Evolutionary conservation across 2,113 vertebrate genomes (phyloP).

Genomic region (Apus apus): DNA sequence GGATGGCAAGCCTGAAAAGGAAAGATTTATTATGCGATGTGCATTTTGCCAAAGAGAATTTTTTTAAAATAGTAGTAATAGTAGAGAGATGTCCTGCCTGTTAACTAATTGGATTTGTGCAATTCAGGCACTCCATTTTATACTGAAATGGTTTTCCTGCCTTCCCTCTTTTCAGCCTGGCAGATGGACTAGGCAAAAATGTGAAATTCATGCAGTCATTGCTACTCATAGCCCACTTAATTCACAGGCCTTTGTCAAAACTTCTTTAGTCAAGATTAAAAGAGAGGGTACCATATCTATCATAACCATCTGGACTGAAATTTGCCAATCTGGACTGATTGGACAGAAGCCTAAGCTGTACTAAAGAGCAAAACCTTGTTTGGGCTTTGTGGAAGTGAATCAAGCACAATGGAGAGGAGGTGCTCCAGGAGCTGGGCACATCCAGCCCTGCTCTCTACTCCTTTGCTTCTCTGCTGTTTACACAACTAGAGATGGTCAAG

Average conservation of each 20-base stretch:
- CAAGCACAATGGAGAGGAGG: neutral
- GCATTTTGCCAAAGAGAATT: slow-evolving; percentile 14
- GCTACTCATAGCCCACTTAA: slow-evolving; percentile 59
- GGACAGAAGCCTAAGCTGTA: slow-evolving; percentile 54
- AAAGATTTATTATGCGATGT: slow-evolving; percentile 40
- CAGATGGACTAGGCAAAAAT: slow-evolving; percentile 69
- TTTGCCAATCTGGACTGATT: slow-evolving; percentile 62
- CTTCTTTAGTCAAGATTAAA: slow-evolving; percentile 64
- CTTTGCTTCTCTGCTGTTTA: neutral
- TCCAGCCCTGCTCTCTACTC: neutral
- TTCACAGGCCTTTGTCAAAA: slow-evolving; percentile 69
- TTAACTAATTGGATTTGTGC: slow-evolving; percentile 57
- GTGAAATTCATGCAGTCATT: slow-evolving; percentile 60
- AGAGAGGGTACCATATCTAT: slow-evolving; percentile 56
- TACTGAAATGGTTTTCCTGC: slow-evolving; percentile 28
- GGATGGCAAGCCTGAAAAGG: slow-evolving; percentile 56
- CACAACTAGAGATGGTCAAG: neutral
- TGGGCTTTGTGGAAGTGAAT: neutral
- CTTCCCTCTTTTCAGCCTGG: slow-evolving; percentile 44
- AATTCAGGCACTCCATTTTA: slow-evolving; percentile 44
- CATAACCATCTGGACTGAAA: slow-evolving; percentile 73
- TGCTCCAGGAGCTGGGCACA: neutral
- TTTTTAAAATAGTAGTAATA: slow-evolving; percentile 53
- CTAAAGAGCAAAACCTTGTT: slow-evolving; percentile 6
- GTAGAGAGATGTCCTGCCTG: slow-evolving; percentile 46